Conservation (phyloP, 2,113 vertebrate genomes). For the Syngnathoides biaculeatus region DNA sequence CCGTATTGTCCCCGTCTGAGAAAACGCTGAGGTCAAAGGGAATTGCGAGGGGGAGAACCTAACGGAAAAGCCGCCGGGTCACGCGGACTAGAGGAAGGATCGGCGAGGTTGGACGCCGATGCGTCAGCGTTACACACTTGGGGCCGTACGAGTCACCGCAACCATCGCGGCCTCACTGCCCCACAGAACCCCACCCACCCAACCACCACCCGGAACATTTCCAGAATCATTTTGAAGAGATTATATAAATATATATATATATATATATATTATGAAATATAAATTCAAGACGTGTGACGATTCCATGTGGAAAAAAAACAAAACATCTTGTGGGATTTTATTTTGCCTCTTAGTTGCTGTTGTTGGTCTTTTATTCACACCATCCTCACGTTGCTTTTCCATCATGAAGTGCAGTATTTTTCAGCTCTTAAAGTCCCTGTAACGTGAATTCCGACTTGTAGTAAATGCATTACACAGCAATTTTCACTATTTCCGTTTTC, state of each 20-base stretch:
- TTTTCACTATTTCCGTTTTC: background rate
- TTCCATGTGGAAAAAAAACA: conserved; percentile 63
- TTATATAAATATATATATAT: conserved; percentile 80
- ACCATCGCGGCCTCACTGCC: conserved; percentile 54
- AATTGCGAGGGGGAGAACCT: conserved; percentile 61
- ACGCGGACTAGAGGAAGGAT: conserved; percentile 57
- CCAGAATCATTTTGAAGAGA: conserved; percentile 78
- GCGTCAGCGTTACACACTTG: conserved; percentile 43
- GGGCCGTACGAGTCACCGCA: conserved; percentile 41
- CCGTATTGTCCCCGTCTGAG: conserved; percentile 98
- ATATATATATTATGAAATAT: conserved; percentile 80
- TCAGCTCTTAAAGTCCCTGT: conserved; percentile 41
- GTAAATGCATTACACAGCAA: background rate
- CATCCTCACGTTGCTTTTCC: conserved; percentile 67
- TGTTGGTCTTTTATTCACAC: conserved; percentile 69
- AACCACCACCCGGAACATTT: conserved; percentile 67
- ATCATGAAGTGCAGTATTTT: conserved; percentile 62
- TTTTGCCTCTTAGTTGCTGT: conserved; percentile 62
- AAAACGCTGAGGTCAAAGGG: conserved; percentile 74
- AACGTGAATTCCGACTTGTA: background rate
- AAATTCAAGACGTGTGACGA: conserved; percentile 75
- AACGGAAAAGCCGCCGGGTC: conserved; percentile 25
- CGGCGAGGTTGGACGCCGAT: conserved; percentile 45
- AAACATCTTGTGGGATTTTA: conserved; percentile 67
- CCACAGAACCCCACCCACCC: too few species aligned